Evolutionary conservation across 2,888 invertebrate genomes (phyloP).

Genomic region (Agrypnus murinus): DNA sequence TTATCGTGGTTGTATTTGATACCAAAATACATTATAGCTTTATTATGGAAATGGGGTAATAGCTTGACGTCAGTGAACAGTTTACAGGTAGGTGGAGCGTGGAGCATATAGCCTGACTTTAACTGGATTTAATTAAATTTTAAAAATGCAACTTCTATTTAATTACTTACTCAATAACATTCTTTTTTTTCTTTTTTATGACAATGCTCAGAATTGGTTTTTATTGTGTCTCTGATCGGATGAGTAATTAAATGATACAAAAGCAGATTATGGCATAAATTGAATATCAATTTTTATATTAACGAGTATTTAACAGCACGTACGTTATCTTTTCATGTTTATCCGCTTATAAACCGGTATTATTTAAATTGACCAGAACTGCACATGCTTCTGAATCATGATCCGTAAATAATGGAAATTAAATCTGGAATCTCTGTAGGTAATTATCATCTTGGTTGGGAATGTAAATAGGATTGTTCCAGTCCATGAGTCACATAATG

Average conservation of each 20-base stretch:
- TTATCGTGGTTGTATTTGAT: background rate
- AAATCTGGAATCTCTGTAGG: background rate
- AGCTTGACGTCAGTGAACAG: constrained; percentile 17
- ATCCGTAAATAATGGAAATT: background rate
- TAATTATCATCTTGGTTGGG: background rate
- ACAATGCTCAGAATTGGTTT: no score
- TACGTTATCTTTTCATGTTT: no score
- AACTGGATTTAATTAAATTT: constrained; percentile 2
- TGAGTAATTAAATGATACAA: no score
- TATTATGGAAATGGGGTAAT: constrained; percentile 9
- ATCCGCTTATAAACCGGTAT: no score
- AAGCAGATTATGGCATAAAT: no score
- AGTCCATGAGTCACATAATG: no score
- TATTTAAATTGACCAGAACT: background rate
- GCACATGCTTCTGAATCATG: constrained; percentile 1
- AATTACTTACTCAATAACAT: background rate
- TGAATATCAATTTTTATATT: no score
- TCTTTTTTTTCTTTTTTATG: no score
- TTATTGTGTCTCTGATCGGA: no score
- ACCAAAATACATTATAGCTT: background rate
- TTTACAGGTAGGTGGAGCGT: constrained; percentile 25
- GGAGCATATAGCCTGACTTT: background rate
- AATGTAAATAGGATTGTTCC: no score
- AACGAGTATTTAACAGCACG: no score
- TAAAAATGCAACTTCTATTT: background rate